Base-by-base conservation (phyloP, 2,797 vertebrate species). In the Arnoldichthys spilopterus region DNA sequence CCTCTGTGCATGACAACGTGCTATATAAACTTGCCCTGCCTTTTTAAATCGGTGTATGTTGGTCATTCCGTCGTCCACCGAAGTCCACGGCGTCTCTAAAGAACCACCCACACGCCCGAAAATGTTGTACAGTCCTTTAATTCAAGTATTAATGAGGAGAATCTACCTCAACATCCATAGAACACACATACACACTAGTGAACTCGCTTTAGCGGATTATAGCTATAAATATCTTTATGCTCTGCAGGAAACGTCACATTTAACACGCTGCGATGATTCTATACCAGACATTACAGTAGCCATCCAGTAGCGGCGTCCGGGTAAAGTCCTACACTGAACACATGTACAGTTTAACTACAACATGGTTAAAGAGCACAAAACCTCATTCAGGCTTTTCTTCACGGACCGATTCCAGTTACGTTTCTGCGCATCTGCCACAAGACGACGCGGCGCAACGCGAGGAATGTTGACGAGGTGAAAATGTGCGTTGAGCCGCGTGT, bases 161-260 rank as follows among this genome's bases (percentile, higher is more conserved):
- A 28, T n/a, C 15, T 16, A 34, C 0, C 22, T n/a, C 61, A 20
- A 40, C 3, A 1, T 28, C 15, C 26, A 30, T 30, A 49, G 30
- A 9, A 66, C 40, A 20, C 62, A n/a, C 20, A 64, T 22, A 30
- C 54, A 58, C 54, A 59, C 6, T 15, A 34, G 22, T 37, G 20
- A 64, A n/a, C 16, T n/a, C 37, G 37, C 4, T 22, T 43, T 1
- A 45, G 64, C 7, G 1, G 2, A 74, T 69, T 49, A 54, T 63
- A 67, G 61, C 43, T 62, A 40, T 34, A 79, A 77, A 77, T 81
- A 77, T 73, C 72, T 77, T 76, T 61, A 62, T 15, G 56, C 54
- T 56, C 9, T 67, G 26, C 70, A 45, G 18, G 26, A 67, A 54
- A 32, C 20, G 63, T 78, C 64, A 74, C 76, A 82, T 70, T 64